Evolutionary conservation across 2,888 invertebrate genomes (phyloP), one percentile per base, ranked within the genome.

Genomic region (Hirtodrosophila cameraria): DNA sequence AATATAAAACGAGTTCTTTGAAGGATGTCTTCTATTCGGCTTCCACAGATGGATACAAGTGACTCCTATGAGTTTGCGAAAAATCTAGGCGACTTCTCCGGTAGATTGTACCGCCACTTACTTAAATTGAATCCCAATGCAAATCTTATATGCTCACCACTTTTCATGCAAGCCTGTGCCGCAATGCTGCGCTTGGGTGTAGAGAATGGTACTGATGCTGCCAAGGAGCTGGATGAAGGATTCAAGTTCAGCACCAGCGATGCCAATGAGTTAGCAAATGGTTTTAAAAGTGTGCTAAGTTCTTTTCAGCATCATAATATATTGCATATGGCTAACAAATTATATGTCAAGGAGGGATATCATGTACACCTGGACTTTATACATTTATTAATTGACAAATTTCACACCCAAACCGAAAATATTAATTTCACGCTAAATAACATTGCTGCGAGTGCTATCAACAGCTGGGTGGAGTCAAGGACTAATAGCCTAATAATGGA

Each of bases 401-500:
- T 95, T 85, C 91, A 92, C 42, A 93, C 95, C 2, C 93, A 92
- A n/a, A 92, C 94, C 5, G 92, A 94, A 77, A 91, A 91, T 42
- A 75, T 96, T 0, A 88, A 96, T 85, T 96, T 96, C 75, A 66
- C 35, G 0, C 65, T 92, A 9, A 89, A 91, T 3, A 86, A 81
- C 1, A 90, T 87, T 27, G 92, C 93, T 8, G 92, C 92, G 0
- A 76, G 90, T 1, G 89, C 86, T 0, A 96, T 98, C 48, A 98
- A 98, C 88, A 73, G 89, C 31, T 98, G 97, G 96, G 96, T 94
- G 39, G 94, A 94, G 84, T 89, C 92, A 0, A 93, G 95, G 87
- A 98, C 98, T 0, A 94, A 95, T 38, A 90, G 94, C 2, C 95
- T 94, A 88, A 97, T 98, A 61, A 94, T 94, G 75, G 92, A 96